Evolutionary conservation across 2,797 vertebrate species (phyloP).

Genomic region (Acrossocheilus fasciatus): DNA sequence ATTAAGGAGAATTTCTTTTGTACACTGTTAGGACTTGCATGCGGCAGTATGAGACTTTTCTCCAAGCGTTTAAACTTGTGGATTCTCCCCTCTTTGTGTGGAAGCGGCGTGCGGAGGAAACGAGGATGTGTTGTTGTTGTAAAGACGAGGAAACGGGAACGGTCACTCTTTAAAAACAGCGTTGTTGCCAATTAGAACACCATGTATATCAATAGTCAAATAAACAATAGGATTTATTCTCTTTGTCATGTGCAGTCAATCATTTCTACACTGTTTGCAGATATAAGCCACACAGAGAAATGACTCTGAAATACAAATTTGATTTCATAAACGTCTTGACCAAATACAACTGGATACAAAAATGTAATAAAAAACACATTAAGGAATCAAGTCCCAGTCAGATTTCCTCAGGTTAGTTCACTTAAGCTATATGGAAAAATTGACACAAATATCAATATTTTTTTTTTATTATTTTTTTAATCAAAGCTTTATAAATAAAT

Average conservation of each 20-base stretch:
- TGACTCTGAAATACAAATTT: neutral
- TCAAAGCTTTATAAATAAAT: neutral
- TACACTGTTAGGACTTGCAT: slow-evolving; percentile 58
- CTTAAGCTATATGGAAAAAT: neutral
- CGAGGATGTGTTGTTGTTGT: slow-evolving; percentile 28
- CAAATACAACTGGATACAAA: neutral
- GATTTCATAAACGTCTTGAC: neutral
- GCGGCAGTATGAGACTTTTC: slow-evolving; percentile 53
- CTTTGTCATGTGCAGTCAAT: slow-evolving; percentile 27
- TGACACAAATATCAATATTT: neutral
- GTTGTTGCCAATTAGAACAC: slow-evolving; percentile 60
- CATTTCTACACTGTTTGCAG: neutral
- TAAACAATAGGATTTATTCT: slow-evolving; percentile 58
- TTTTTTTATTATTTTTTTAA: neutral
- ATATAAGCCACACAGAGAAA: neutral
- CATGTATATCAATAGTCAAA: slow-evolving; percentile 62
- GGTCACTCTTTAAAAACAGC: slow-evolving; percentile 43
- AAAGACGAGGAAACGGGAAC: slow-evolving; percentile 25
- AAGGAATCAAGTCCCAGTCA: neutral
- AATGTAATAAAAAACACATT: neutral
- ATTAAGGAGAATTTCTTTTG: slow-evolving; percentile 51
- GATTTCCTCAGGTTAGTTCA: neutral
- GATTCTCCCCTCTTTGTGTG: slow-evolving; percentile 44
- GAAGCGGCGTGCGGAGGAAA: slow-evolving; percentile 35
- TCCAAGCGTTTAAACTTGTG: slow-evolving; percentile 49